Conservation (phyloP, 2,888 invertebrate genomes). For the Phoenoteleia sp. region DNA sequence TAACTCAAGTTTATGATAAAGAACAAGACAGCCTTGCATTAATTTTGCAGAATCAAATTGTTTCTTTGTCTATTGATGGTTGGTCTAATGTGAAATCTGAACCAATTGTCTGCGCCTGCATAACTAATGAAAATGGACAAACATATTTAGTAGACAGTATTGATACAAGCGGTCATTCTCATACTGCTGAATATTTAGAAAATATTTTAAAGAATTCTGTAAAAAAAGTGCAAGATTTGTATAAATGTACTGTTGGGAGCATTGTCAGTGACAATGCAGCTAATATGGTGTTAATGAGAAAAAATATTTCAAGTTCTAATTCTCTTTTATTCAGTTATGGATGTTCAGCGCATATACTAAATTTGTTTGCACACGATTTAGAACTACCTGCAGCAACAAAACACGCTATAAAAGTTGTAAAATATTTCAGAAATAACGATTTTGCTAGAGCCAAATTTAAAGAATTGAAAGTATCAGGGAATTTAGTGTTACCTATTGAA, state of each 20-base stretch:
- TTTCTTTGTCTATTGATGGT: slow-evolving; percentile 36
- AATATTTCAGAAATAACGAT: slow-evolving; percentile 41
- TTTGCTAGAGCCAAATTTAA: slow-evolving; percentile 26
- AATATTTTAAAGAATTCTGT: no score
- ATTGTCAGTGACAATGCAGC: slow-evolving; percentile 4
- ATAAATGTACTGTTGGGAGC: slow-evolving; percentile 19
- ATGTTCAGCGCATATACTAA: slow-evolving; percentile 42
- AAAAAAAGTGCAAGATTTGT: slow-evolving; percentile 27
- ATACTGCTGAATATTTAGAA: neutral
- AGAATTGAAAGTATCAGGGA: neutral
- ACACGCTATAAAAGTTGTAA: slow-evolving; percentile 12
- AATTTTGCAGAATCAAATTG: neutral
- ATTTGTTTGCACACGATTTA: slow-evolving; percentile 43
- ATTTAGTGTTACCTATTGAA: neutral
- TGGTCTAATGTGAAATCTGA: slow-evolving; percentile 54
- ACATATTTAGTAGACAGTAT: slow-evolving; percentile 45
- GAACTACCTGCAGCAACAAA: slow-evolving; percentile 23
- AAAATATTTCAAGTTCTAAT: slow-evolving; percentile 9
- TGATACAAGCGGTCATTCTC: slow-evolving; percentile 45
- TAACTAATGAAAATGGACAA: slow-evolving; percentile 23
- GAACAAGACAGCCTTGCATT: slow-evolving; percentile 3
- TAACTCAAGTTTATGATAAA: no score
- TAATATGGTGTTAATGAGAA: slow-evolving; percentile 18
- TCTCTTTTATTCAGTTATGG: slow-evolving; percentile 8
- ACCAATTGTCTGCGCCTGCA: slow-evolving; percentile 42